Evolutionary conservation across 2,797 vertebrate species (phyloP).

Genomic region (Sciurus carolinensis): DNA sequence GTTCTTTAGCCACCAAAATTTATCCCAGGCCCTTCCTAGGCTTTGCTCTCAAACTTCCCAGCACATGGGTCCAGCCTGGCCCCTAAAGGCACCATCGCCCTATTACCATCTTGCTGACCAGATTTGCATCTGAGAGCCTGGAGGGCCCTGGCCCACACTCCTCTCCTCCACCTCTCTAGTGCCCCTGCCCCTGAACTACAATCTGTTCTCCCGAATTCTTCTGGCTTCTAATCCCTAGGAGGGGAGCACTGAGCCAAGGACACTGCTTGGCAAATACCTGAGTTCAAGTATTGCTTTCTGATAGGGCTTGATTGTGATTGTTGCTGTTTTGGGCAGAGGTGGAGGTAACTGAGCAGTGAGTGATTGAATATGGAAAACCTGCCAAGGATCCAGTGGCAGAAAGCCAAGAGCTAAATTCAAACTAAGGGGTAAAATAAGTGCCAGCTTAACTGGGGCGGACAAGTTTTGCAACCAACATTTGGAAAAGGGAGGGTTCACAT

Average conservation of each 20-base stretch:
- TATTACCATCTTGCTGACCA: not conserved
- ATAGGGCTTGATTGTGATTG: not conserved
- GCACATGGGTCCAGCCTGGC: not conserved
- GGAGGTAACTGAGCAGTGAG: slow-evolving; percentile 39
- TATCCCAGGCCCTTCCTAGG: not conserved
- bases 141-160: not conserved
- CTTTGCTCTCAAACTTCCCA: slow-evolving; percentile 1
- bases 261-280: not conserved
- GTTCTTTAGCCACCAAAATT: not conserved
- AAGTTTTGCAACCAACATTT: slow-evolving; percentile 52
- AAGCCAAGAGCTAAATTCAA: slow-evolving; percentile 64
- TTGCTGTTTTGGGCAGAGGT: slow-evolving; percentile 45
- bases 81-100: not conserved
- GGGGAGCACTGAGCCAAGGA: not conserved
- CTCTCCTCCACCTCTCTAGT: not conserved
- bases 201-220: not conserved
- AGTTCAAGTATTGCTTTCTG: slow-evolving; percentile 53
- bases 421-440: not conserved
- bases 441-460: not conserved
- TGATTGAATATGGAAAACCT: slow-evolving; percentile 63
- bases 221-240: not conserved
- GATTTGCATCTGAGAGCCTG: not conserved
- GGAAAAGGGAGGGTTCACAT: not conserved
- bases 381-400: slow-evolving; percentile 29
- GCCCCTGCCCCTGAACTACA: not conserved